Conservation (phyloP, 1,140 invertebrate genomes). For the fruit fly (Drosophila melanogaster) region DNA sequence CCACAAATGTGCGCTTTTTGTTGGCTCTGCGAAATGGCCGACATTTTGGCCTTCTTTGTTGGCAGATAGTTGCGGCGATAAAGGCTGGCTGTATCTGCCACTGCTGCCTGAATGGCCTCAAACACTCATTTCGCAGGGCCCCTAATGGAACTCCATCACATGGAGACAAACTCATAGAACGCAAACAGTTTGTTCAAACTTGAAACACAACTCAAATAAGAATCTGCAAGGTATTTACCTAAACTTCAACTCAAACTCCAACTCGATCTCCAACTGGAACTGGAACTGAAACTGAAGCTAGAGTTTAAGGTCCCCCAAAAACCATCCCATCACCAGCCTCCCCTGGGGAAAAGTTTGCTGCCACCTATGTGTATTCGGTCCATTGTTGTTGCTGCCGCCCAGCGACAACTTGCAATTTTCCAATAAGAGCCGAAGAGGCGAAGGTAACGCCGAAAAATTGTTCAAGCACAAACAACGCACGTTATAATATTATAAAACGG, state of each 20-base stretch:
- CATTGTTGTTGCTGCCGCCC: constrained; percentile 51
- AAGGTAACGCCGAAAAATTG: constrained; percentile 80
- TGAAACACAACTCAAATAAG: constrained; percentile 59
- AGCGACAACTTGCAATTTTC: constrained; percentile 77
- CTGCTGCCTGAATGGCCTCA: constrained; percentile 13
- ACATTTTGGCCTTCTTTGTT: constrained; percentile 45
- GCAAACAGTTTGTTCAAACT: constrained; percentile 51
- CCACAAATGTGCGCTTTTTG: constrained; percentile 48
- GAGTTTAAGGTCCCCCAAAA: not conserved
- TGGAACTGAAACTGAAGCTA: constrained; percentile 44
- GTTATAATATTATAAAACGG: constrained; percentile 81
- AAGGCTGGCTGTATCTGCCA: not conserved
- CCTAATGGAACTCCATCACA: constrained; percentile 9
- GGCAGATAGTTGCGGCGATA: constrained; percentile 41
- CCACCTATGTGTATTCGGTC: constrained; percentile 42
- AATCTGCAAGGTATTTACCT: constrained; percentile 78
- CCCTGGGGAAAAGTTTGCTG: constrained; percentile 51
- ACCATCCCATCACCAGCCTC: too few relatives aligned
- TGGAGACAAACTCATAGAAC: not conserved
- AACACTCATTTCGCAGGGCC: constrained; percentile 19
- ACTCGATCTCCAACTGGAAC: constrained; percentile 31
- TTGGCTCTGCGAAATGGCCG: constrained; percentile 40
- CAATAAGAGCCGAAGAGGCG: constrained; percentile 67
- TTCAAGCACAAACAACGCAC: constrained; percentile 81
- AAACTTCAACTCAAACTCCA: constrained; percentile 57